A percentile compares a stretch with the other conserved stretches of the same genome.
phyloP scores from a whole-genome alignment of 2,888 invertebrate species.

The Prosapia bicincta region DNA sequence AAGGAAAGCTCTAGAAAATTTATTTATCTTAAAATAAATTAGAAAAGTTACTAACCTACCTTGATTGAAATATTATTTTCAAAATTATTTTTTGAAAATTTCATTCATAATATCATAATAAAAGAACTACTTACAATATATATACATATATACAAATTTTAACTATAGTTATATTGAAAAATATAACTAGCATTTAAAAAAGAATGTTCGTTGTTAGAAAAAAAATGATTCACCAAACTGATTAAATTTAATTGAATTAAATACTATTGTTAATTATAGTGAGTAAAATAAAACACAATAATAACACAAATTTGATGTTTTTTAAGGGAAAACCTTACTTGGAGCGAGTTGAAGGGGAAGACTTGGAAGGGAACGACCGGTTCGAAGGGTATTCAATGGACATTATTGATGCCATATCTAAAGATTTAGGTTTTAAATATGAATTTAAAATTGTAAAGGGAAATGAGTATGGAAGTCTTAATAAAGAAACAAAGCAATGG shows the following conservation, averaged over 20 bases:
- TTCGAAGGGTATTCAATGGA: conserved; percentile 91
- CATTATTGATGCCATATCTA: conserved; percentile 76
- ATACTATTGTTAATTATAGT: too few relatives aligned
- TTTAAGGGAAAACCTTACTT: conserved; percentile 67
- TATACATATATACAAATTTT: too few relatives aligned
- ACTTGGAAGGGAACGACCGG: conserved; percentile 66
- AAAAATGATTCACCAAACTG: background rate
- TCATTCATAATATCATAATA: too few relatives aligned
- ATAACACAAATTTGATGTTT: background rate
- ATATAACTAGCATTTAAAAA: too few relatives aligned
- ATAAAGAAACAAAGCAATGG: conserved; percentile 71
- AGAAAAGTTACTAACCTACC: too few relatives aligned
- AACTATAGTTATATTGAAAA: too few relatives aligned
- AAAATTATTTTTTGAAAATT: too few relatives aligned
- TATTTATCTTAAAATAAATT: too few relatives aligned
- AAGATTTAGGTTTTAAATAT: conserved; percentile 63
- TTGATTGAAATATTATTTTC: too few relatives aligned
- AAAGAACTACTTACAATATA: too few relatives aligned
- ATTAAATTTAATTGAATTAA: too few relatives aligned
- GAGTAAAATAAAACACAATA: background rate
- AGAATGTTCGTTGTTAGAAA: background rate
- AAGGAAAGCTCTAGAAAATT: too few relatives aligned
- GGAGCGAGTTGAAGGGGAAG: conserved; percentile 57
- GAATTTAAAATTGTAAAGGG: conserved; percentile 68
- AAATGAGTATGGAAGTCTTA: conserved; percentile 65